Base-by-base conservation (phyloP, 37 sponge, comb jelly and placozoan species). In the Tethya wilhelma region DNA sequence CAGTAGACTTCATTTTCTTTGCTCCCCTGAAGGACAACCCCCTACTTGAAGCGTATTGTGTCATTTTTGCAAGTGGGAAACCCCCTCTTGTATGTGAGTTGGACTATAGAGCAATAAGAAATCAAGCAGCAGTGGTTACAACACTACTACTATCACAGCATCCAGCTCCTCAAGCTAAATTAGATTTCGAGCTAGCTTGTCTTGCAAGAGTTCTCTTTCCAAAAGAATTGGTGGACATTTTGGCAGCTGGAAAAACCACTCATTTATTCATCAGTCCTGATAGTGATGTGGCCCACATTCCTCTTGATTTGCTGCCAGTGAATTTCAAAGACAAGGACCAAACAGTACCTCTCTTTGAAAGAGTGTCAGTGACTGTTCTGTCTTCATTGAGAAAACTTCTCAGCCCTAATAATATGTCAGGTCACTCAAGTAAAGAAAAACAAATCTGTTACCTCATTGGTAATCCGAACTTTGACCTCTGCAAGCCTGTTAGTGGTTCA, bases 241-340 rank as follows among this genome's bases (percentile, higher is more conserved):
- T 73, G 28, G 58, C 56, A 20, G 26, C 57, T 28, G 58, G 38
- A 23, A 56, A 29, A 8, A 29, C 55, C 34, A 56, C 2, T 1
- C 56, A 73, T 20, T 38, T 73, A 8, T 73, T 32, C 58, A 73
- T 73, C 56, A 49, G 56, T 34, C 74, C 74, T 49, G 74, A 46
- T 55, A 29, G 56, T 2, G 74, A 53, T 49, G 22, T 73, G 20
- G 58, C 58, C 29, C 58, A 49, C 26, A 22, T 73, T 34, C 74
- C 74, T 4, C 38, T 73, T 2, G 58, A 49, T 26, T 49, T 34
- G 29, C 58, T 73, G n/a, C 74, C 74, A 49, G 19, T 73, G 20
- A 23, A 19, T 17, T 11, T 2, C 42, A 69, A 11, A 20, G 38
- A 55, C 38, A 2, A 4, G 6, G 69, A 40, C 23, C 7, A 37